Evolutionary conservation across 2,113 vertebrate species (phyloP), one percentile per base, ranked within the genome.

Genomic region (Montifringilla adamsi): DNA sequence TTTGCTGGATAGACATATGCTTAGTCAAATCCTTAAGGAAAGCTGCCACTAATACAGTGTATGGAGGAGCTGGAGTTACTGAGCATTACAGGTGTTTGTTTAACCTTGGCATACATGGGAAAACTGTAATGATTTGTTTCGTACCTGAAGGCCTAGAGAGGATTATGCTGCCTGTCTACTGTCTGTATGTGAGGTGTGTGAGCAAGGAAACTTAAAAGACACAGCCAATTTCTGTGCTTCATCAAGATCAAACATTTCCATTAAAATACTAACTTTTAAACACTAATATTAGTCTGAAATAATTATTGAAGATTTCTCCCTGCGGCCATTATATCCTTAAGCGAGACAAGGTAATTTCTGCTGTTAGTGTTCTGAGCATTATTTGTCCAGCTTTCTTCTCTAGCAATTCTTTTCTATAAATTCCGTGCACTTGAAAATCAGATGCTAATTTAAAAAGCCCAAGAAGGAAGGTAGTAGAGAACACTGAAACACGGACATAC

Each of bases 221-320:
- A 81, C 26, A 82, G 52, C 49, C 82, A 93, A 77, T 97, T 97
- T 96, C 63, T 74, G 64, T 43, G 39, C 49, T 91, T 92, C 88
- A 49, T 67, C 77, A 67, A 94, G 84, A 96, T 96, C 94, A 97
- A 95, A 97, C 82, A 92, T 64, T 94, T 94, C 52, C 75, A 93
- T 97, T 97, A 94, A 95, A 97, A 78, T 75, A 90, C 83, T 84
- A 96, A 92, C 76, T 97, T 97, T 83, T 58, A 96, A 94, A 97
- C 67, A 87, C 90, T 93, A 91, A 85, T 89, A 94, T 97, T 91
- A 90, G 50, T 72, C 93, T 79, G 89, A 97, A 96, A 97, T 96
- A 96, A 96, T 95, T 95, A 96, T 83, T 84, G 97, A 96, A 94
- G 91, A 93, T 87, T 88, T 73, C 50, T 93, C 77, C 69, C 84